Percentiles rank a stretch among this genome's conserved stretches.
These are phyloP conservation scores for Halictus ligatus DNA, from an alignment of 2,888 invertebrate genomes.

Conservation along the genomic window DNA sequence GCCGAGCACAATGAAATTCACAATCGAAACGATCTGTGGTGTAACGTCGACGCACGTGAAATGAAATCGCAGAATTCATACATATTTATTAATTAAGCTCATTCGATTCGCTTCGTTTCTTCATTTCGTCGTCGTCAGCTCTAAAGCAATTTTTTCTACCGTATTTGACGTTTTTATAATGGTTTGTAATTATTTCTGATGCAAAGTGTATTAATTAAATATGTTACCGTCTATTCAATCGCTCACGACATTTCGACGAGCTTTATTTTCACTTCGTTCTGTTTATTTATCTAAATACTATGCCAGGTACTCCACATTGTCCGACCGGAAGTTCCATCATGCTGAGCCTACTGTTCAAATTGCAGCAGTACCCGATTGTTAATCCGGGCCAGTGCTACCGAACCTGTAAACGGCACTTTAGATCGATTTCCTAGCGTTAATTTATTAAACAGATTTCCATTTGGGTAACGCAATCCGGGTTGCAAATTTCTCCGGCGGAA, in stretches of 20 bases:
- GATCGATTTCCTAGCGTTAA: slow-evolving; percentile 16
- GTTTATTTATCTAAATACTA: background rate
- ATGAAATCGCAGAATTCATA: background rate
- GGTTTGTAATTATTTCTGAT: background rate
- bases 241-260: background rate
- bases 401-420: slow-evolving; percentile 3
- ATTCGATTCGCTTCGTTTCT: background rate
- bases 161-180: background rate
- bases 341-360: slow-evolving; percentile 8
- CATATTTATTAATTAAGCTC: background rate
- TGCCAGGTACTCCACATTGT: too few relatives aligned
- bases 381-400: background rate
- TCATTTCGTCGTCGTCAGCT: background rate
- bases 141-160: background rate
- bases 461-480: slow-evolving; percentile 4
- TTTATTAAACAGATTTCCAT: slow-evolving; percentile 19
- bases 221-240: background rate
- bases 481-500: slow-evolving; percentile 1
- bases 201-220: background rate
- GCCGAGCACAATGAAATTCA: background rate
- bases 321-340: background rate
- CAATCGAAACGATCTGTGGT: background rate
- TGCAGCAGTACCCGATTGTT: slow-evolving; percentile 2
- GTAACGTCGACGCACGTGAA: background rate
- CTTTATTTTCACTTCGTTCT: background rate